Evolutionary conservation across 2,113 vertebrate species (phyloP).

Genomic region (Rhipidura dahli): DNA sequence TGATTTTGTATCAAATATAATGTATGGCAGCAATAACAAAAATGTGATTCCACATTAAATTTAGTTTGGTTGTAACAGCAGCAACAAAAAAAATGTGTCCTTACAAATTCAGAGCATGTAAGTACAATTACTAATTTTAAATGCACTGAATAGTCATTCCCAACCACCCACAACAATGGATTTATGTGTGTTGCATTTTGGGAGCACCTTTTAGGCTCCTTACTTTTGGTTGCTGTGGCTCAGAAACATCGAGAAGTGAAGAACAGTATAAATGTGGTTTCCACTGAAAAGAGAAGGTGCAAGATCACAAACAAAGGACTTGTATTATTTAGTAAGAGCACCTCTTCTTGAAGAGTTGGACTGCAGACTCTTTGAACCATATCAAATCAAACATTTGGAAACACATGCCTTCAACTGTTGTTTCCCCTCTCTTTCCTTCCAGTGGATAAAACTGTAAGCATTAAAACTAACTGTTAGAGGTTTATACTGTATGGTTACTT

Average conservation of each 20-base stretch:
- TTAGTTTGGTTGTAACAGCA: not conserved
- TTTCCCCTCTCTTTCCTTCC: not conserved
- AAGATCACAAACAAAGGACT: not conserved
- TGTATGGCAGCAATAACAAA: not conserved
- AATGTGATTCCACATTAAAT: not conserved
- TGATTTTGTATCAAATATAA: not conserved
- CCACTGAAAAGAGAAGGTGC: not conserved
- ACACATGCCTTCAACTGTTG: not conserved
- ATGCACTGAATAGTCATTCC: not conserved
- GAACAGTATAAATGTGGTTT: not conserved
- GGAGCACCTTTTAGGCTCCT: not conserved
- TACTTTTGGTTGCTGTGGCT: not conserved
- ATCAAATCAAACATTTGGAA: conserved; percentile 39
- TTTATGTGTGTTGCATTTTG: not conserved
- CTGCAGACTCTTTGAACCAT: conserved; percentile 7
- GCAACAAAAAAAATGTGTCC: not conserved
- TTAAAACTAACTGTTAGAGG: not conserved
- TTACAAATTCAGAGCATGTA: not conserved
- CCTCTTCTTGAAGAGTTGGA: not conserved
- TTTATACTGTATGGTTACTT: not conserved
- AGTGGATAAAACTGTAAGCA: not conserved
- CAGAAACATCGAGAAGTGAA: not conserved
- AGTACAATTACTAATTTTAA: not conserved
- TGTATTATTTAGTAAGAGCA: not conserved
- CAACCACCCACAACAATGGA: not conserved